These are phyloP conservation scores for Tachuris rubrigastra DNA, from an alignment of 2,113 vertebrate species.

Conservation along the genomic window DNA sequence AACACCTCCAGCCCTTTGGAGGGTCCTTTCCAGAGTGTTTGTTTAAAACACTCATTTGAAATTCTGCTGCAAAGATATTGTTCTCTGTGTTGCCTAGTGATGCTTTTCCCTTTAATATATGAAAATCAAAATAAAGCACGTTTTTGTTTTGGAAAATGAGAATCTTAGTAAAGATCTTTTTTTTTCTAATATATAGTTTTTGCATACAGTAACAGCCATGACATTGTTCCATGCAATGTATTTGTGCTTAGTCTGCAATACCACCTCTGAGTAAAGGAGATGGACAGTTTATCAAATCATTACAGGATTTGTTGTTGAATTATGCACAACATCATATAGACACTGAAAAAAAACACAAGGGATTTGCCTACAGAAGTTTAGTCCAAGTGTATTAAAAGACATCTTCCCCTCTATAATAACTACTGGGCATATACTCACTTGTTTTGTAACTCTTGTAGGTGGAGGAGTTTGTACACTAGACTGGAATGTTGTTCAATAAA, in stretches of 20 bases:
- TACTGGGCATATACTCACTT: neutral
- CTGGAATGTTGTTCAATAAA: neutral
- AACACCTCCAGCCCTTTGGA: neutral
- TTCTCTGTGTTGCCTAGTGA: neutral
- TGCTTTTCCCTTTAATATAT: neutral
- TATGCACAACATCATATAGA: neutral
- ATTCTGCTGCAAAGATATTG: neutral
- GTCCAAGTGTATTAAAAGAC: neutral
- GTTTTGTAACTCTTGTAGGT: neutral
- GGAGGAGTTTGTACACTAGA: neutral
- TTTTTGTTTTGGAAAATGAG: neutral
- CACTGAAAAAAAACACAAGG: neutral
- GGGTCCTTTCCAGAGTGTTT: neutral
- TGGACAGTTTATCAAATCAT: neutral
- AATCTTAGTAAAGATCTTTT: neutral
- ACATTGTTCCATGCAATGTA: neutral
- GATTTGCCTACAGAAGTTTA: neutral
- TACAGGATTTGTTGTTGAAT: neutral
- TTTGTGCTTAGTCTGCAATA: neutral
- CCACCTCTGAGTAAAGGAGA: neutral
- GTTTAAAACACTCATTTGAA: neutral
- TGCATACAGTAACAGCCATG: neutral
- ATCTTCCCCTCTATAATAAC: neutral
- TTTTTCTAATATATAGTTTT: neutral
- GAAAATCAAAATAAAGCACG: neutral